Conservation (phyloP, 2,113 vertebrate genomes). For the Cyprinodon brontotheroides region DNA sequence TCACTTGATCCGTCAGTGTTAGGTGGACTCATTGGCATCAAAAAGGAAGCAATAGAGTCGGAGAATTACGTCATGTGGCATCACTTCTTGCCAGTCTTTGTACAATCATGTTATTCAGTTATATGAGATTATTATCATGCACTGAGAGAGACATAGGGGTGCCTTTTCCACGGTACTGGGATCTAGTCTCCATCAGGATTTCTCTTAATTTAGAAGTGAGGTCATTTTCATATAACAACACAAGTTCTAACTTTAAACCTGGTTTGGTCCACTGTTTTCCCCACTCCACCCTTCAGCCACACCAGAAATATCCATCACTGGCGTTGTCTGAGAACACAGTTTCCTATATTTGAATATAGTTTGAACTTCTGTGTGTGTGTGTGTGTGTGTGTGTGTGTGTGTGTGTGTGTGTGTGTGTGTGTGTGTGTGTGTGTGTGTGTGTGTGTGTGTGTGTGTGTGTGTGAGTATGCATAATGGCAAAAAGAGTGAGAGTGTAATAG, state of each 20-base stretch:
- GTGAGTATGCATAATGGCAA: constrained; percentile 47
- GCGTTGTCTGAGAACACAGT: constrained; percentile 49
- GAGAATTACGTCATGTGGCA: constrained; percentile 44
- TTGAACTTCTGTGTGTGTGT: constrained; percentile 33
- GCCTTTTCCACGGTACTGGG: constrained; percentile 43
- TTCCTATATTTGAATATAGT: constrained; percentile 20
- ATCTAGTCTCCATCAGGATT: constrained; percentile 65
- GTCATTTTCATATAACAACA: constrained; percentile 70
- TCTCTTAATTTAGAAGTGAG: constrained; percentile 71
- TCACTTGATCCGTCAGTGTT: constrained; percentile 33
- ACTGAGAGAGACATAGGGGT: constrained; percentile 45
- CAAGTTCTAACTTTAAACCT: constrained; percentile 75
- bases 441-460: constrained; percentile 49
- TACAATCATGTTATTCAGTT: constrained; percentile 47
- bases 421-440: constrained; percentile 44
- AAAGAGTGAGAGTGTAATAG: constrained; percentile 50
- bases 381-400: constrained; percentile 50
- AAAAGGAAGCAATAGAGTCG: constrained; percentile 31
- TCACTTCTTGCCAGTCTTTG: constrained; percentile 40
- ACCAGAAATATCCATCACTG: constrained; percentile 69
- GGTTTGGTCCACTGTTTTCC: constrained; percentile 63
- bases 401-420: constrained; percentile 56
- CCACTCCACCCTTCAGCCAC: constrained; percentile 73
- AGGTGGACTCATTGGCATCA: constrained; percentile 33
- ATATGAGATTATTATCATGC: constrained; percentile 58